Evolutionary conservation across 1,140 invertebrate species (phyloP), one percentile per base, ranked within the genome.

Genomic region (Nasonia giraulti): DNA sequence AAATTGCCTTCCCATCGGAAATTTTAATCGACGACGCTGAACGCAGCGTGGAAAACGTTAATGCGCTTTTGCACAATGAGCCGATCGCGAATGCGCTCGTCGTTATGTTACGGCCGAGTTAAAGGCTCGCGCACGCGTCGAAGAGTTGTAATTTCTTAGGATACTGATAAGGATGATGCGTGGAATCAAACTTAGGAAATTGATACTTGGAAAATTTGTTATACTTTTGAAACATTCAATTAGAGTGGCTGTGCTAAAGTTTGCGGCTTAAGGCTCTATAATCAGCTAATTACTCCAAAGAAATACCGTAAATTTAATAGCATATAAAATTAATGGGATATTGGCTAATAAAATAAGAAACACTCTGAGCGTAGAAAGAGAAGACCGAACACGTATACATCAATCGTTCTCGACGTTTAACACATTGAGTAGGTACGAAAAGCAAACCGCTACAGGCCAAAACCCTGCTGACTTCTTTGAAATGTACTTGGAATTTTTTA

Each of bases 1-100:
- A 31, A 62, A 83, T 77, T 76, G 23, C 33, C 74, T 62, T 44
- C 40, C 0, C 62, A 83, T 77, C 50, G 82, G 33, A 68, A 68
- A 83, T 77, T 47, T 66, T 33, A 31, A 55, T 74, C 74, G 27
- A 20, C 73, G 37, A 17, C 6, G 20, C 20, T 50, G 17, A 23
- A 17, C 10, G 4, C 71, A 10, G 14, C 71, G 71, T 31, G 75
- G n/a, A 55, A 62, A 55, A 33, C 31, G n/a, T 55, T 78, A 78
- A 78, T 66, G 27, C 27, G 50, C 23, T 62, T 78, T 66, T 33
- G 47, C 50, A 37, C 50, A 66, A 66, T 37, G 50, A 62, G 20
- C 2, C 17, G 55, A 66, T 74, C 79, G 10, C 27, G 27, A 27
- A 27, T 27, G 27, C 0, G 33, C 33, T 37, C 5, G 33, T 37